These are phyloP conservation scores for Erpetoichthys calabaricus DNA, from an alignment of 2,797 vertebrate species.

Conservation along the genomic window DNA sequence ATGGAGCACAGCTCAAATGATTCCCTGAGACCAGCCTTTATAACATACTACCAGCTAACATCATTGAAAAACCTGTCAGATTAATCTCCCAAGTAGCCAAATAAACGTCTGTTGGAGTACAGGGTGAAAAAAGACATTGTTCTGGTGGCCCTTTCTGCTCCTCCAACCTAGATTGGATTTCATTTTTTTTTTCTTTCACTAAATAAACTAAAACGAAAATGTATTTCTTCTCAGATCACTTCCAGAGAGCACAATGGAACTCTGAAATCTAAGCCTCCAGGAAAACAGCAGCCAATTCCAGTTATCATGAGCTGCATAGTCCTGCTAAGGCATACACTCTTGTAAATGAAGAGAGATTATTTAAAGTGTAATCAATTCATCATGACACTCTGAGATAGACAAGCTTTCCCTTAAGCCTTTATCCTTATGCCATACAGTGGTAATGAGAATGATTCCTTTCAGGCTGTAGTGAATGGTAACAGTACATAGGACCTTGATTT, in stretches of 20 bases:
- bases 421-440: too few species aligned
- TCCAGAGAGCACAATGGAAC: background rate
- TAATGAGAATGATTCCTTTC: too few species aligned
- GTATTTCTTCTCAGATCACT: background rate
- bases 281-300: background rate
- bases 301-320: background rate
- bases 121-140: background rate
- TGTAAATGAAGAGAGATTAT: too few species aligned
- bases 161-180: background rate
- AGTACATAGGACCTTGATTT: too few species aligned
- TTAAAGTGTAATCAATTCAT: too few species aligned
- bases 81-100: background rate
- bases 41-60: background rate
- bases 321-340: too few species aligned
- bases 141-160: background rate
- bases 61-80: background rate
- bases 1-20: too few species aligned
- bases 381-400: too few species aligned
- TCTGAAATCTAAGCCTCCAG: background rate
- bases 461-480: too few species aligned
- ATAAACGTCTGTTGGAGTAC: background rate
- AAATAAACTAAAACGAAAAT: background rate
- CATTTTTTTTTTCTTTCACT: background rate
- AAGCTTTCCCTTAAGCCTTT: too few species aligned
- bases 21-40: too few species aligned